phyloP scores from a whole-genome alignment of 2,888 invertebrate species.

The Acanthosoma haemorrhoidale region DNA sequence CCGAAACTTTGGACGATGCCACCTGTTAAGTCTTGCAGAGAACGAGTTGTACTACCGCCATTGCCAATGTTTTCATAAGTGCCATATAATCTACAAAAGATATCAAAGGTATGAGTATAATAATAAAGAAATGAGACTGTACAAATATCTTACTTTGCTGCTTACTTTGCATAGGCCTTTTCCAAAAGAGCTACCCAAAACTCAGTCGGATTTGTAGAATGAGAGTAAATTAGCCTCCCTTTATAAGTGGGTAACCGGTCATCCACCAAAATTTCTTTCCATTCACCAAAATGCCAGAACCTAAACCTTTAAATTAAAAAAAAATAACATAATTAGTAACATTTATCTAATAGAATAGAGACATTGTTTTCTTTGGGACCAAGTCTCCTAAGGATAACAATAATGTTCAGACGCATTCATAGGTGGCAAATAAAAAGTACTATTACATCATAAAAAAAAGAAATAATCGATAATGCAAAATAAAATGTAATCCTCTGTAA shows the following conservation, averaged over 20 bases:
- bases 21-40: slow-evolving; percentile 67
- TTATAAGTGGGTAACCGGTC: slow-evolving; percentile 67
- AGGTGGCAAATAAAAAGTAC: neutral
- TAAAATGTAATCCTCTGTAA: too few species aligned
- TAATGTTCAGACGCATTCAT: neutral
- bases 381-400: neutral
- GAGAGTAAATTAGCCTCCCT: slow-evolving; percentile 58
- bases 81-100: slow-evolving; percentile 56
- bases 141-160: too few species aligned
- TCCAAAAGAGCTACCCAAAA: slow-evolving; percentile 74
- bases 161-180: slow-evolving; percentile 74
- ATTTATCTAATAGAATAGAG: neutral
- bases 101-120: neutral
- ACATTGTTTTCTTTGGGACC: neutral
- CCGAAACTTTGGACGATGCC: slow-evolving; percentile 70
- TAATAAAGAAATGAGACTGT: too few species aligned
- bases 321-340: neutral
- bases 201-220: slow-evolving; percentile 58
- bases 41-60: slow-evolving; percentile 60
- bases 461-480: neutral
- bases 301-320: slow-evolving; percentile 52
- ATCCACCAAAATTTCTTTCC: slow-evolving; percentile 70
- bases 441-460: too few species aligned
- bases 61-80: slow-evolving; percentile 59
- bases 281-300: slow-evolving; percentile 76